Evolutionary conservation across 2,888 invertebrate genomes (phyloP), one percentile per base, ranked within the genome.

Genomic region (Coenonympha glycerion): DNA sequence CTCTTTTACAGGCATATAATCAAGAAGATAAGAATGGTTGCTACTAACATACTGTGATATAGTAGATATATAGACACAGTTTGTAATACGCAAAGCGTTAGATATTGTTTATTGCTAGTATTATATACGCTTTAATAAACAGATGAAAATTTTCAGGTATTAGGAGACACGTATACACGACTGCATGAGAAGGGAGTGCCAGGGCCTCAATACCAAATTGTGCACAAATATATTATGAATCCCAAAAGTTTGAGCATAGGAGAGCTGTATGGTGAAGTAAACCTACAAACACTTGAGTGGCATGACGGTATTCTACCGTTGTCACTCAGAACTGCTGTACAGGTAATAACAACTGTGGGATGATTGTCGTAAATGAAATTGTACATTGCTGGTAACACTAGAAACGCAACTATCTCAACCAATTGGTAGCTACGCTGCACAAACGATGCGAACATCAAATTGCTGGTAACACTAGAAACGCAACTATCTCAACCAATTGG

Each of bases 231-330:
- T 66, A 91, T 92, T 1, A 89, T 97, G 80, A 97, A 97, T 74
- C 97, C 97, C 0, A 97, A 97, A 79, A 93, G 96, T 24, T 91
- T 97, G 8, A 91, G 91, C 0, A 92, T 95, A 68, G 96, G 95
- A 13, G 96, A 97, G 76, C 77, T 97, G 9, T 97, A 96, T 63
- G 97, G 97, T 0, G 95, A 93, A 72, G 92, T 96, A 0, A 93
- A 95, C 76, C 81, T 91, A 8, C 90, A 92, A 60, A 95, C 96
- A 0, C 82, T 96, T 60, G 97, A 97, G 76, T 97, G 97, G 97
- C 92, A 91, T 62, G 97, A 97, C 72, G 97, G 97, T 0, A 88
- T 97, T 0, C 88, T 97, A 71, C 96, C 87, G 1, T 67, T 87
- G 3, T 70, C 81, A 30, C 67, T 87, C 26, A 69, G 87, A 47